Base-by-base conservation (phyloP, 2,797 vertebrate species). In the Aeoliscus strigatus region DNA sequence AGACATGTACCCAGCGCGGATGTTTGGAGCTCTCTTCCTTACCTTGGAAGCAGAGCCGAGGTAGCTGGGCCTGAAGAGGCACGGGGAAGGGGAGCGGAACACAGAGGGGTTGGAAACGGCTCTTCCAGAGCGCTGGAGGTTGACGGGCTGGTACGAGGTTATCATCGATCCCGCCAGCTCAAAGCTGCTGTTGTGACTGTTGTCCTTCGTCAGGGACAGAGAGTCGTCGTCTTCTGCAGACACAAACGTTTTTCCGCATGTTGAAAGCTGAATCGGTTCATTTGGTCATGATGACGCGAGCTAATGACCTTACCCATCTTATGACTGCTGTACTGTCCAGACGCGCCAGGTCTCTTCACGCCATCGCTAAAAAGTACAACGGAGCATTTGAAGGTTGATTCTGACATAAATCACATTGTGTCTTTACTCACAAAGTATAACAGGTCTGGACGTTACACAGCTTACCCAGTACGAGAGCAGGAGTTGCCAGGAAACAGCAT, bases 101-200 rank as follows among this genome's bases (percentile, higher is more conserved):
- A 84, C 76, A 29, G 41, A 81, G 7, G 51, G 76, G 59, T 14
- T 75, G 56, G 69, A 73, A 24, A 85, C 66, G 4, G 83, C 89
- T 3, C 88, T 84, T 0, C 90, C 89, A 10, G 77, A 15, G 14
- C 90, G 91, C 56, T 80, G 80, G 27, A 70, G 27, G 70, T 68
- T 92, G 39, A 90, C 86, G 0, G 94, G 96, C 69, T 99, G 96
- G 62, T 99, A 99, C 0, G 93, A 98, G 0, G 95, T 93, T 46
- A 99, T 91, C 85, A 94, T 97, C 40, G 94, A 98, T 14, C 89
- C 90, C 4, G 90, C 89, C 5, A 99, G 77, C 70, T 99, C 96
- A 65, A 98, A 98, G 85, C 96, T 99, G 83, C 94, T 97, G 77
- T 97, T 98, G 70, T 96, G 93, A 73, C 94, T 97, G 76, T 78